Evolutionary conservation across 2,113 vertebrate genomes (phyloP).

Genomic region (Gymnocephalus cernua): DNA sequence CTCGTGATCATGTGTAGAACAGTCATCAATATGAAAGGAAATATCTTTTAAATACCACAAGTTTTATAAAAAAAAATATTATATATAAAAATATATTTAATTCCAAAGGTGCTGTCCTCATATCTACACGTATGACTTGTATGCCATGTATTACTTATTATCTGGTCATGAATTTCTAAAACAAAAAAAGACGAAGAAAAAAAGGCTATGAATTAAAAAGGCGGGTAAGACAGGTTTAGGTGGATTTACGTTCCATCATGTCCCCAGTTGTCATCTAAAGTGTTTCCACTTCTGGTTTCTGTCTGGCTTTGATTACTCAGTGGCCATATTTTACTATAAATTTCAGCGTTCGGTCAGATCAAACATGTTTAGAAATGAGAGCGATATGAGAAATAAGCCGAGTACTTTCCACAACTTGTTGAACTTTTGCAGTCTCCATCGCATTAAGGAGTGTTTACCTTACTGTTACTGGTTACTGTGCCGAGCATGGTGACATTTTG

Average conservation of each 20-base stretch:
- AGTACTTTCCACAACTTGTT: slow-evolving; percentile 44
- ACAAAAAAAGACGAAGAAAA: not conserved
- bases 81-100: too few species aligned
- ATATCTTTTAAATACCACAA: not conserved
- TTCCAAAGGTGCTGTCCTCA: not conserved
- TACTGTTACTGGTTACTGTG: slow-evolving; percentile 26
- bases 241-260: slow-evolving; percentile 46
- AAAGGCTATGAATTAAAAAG: slow-evolving; percentile 8
- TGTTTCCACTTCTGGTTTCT: slow-evolving; percentile 64
- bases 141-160: not conserved
- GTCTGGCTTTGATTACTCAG: slow-evolving; percentile 52
- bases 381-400: slow-evolving; percentile 41
- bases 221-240: slow-evolving; percentile 25
- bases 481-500: slow-evolving; percentile 19
- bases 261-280: slow-evolving; percentile 62
- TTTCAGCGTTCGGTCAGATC: slow-evolving; percentile 47
- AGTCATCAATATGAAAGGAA: not conserved
- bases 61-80: too few species aligned
- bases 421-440: slow-evolving; percentile 28
- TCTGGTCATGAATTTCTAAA: slow-evolving; percentile 1
- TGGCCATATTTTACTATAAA: slow-evolving; percentile 50
- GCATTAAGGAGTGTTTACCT: slow-evolving; percentile 20
- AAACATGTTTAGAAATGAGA: slow-evolving; percentile 48
- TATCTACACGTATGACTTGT: not conserved
- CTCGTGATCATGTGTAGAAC: not conserved